Evolutionary conservation across 2,888 invertebrate species (phyloP), one percentile per base, ranked within the genome.

Genomic region (Phaonia tiefii): DNA sequence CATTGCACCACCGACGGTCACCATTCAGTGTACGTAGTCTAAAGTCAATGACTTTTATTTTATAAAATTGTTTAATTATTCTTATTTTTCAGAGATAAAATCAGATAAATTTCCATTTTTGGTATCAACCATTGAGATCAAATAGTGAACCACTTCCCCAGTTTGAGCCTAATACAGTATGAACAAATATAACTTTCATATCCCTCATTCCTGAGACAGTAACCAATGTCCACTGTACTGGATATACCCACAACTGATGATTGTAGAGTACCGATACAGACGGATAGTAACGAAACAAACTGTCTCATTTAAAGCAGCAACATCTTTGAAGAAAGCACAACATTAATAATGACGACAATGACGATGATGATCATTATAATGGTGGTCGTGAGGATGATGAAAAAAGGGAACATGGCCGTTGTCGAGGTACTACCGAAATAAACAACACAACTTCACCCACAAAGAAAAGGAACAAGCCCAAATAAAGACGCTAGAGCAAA

Each of bases 341-440:
- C 82, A 79, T 73, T 78, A 85, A 86, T 87, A 87, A 87, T 86
- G 85, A 88, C 86, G 87, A 88, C 86, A 87, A 84, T 86, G 85
- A 85, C 87, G 77, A 72, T 70, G 63, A 74, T 66, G 67, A 31
- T 8, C 25, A 78, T 37, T 37, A 20, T 22, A 22, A 51, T 51
- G 11, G 7, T 22, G 20, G 20, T 51, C 1, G 51, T 25, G 44
- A 46, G 7, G 37, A 69, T 15, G 51, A 31, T 31, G 31, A 31
- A 8, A n/a, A n/a, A n/a, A n/a, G n/a, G n/a, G n/a, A 49, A 51
- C 10, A 69, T 17, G 51, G 37, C 8, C 31, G 31, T 5, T 31
- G 31, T 5, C 31, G 31, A 31, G 4, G 3, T 31, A n/a, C n/a
- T 20, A 39, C 37, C 31, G 22, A 13, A 37, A 54, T 13, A 4